Base-by-base conservation (phyloP, 2,888 invertebrate genomes). In the Didymodactylos carnosus region DNA sequence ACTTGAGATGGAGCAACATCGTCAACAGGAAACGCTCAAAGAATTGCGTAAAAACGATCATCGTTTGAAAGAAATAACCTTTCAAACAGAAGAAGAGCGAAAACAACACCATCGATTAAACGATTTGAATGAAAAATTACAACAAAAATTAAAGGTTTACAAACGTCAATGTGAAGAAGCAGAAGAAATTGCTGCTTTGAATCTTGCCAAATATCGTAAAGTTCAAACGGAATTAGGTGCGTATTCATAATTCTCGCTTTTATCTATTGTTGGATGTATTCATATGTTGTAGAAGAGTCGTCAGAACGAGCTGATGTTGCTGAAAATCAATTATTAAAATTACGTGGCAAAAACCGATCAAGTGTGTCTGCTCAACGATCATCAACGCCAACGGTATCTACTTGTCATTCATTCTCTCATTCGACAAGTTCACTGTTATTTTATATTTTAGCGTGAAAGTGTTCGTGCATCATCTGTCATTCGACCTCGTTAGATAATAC, bases 121-220 rank as follows among this genome's bases (percentile, higher is more conserved):
- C 86, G 97, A 97, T 87, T 89, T 97, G 83, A 94, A 95, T 80
- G 98, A 98, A 88, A 97, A 97, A 88, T 89, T 98, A 81, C 77
- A 77, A 77, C 92, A 93, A 87, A 98, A 98, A 90, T 94, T 98
- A 89, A 97, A 97, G 89, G 94, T 94, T 81, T 98, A 95, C 91
- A 98, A 97, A 91, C 91, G 95, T 88, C 97, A 98, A 88, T 94
- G 97, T 84, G 97, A 98, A 84, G 97, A 98, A 86, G 97, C 97
- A 82, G 83, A 86, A 80, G 84, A 84, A 77, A 81, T 85, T 73
- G 85, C 85, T 76, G 84, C 84, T 77, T 79, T 84, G 73, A 85
- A 85, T 80, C 80, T 85, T 78, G 84, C 83, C 78, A 85, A 85
- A 80, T 85, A 83, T 82, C 82, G 85, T 78, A 85, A 86, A 78